Conservation (phyloP, 2,888 invertebrate genomes). For the Ormia ochracea region DNA sequence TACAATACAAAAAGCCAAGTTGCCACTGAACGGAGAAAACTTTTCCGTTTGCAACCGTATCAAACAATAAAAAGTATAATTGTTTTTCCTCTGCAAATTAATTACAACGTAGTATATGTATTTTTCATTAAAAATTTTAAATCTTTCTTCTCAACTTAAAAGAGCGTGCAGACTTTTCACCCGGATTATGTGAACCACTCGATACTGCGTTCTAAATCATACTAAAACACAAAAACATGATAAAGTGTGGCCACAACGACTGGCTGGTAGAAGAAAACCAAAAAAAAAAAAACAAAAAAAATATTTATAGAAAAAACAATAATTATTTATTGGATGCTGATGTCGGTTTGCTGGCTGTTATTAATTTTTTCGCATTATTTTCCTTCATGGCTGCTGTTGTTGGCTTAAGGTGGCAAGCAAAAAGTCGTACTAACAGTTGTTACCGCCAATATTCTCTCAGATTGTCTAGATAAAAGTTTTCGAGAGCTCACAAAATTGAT, state of each 20-base stretch:
- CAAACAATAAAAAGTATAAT: constrained; percentile 39
- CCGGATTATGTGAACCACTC: constrained; percentile 66
- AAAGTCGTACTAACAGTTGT: constrained; percentile 25
- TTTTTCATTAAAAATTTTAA: constrained; percentile 47
- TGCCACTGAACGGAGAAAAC: neutral
- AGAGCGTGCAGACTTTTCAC: constrained; percentile 28
- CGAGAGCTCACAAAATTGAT: constrained; percentile 26
- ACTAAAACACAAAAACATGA: constrained; percentile 71
- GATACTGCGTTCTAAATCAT: constrained; percentile 71
- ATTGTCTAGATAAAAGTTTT: constrained; percentile 45
- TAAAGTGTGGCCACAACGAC: constrained; percentile 64
- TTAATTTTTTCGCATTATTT: constrained; percentile 10
- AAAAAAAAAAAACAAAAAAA: constrained; percentile 22
- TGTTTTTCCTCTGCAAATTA: constrained; percentile 39
- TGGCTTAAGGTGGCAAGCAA: neutral
- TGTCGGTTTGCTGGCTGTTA: constrained; percentile 42
- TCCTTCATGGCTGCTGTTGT: constrained; percentile 28
- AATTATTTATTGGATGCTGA: constrained; percentile 50
- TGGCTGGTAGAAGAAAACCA: constrained; percentile 51
- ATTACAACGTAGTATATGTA: constrained; percentile 32
- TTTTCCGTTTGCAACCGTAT: constrained; percentile 43
- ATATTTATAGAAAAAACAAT: constrained; percentile 11
- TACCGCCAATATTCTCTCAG: constrained; percentile 47
- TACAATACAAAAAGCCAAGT: constrained; percentile 1
- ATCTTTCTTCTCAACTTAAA: constrained; percentile 33